Evolutionary conservation across 2,113 vertebrate species (phyloP), one percentile per base, ranked within the genome.

Genomic region (Prionailurus viverrinus): DNA sequence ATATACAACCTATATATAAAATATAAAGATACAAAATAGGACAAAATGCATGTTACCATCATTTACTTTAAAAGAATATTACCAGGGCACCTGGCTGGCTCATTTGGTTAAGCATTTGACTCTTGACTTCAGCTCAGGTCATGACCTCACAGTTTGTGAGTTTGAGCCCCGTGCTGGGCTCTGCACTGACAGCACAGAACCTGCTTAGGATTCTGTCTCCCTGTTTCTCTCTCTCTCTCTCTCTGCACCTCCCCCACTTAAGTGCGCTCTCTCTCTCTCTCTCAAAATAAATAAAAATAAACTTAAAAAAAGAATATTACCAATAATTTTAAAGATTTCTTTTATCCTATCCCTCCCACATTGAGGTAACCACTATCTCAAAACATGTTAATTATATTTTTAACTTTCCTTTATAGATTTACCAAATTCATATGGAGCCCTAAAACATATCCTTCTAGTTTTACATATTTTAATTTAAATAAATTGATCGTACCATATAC

Each of bases 31-130:
- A 36, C 12, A 90, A 58, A 80, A 61, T 73, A 79, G 65, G 73
- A 78, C 5, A 53, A 79, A 91, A 19, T 78, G 16, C 4, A 66
- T 85, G 10, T 80, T 45, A 93, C 10, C 12, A 27, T 84, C 8
- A 95, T 73, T 85, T 39, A 84, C 23, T 12, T 95, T 92, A 65
- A 78, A 39, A 91, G 31, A 65, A 29, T 29, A 87, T 82, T 73
- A 76, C 27, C 88, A 79, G 55, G 19, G 58, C 58, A 61, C 21
- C 58, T 23, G 58, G 7, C 21, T 61, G 58, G 21, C 58, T 61
- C 58, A 25, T 21, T 61, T 7, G 7, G 58, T 61, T 61, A 61
- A 21, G 7, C 3, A 21, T 23, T 21, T 61, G 58, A 61, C 58
- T 61, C 58, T 58, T 58, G 21, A 61, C 58, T 23, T 23, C 58